These are phyloP conservation scores for Synanthedon formicaeformis DNA, from an alignment of 2,888 invertebrate genomes.

Conservation along the genomic window DNA sequence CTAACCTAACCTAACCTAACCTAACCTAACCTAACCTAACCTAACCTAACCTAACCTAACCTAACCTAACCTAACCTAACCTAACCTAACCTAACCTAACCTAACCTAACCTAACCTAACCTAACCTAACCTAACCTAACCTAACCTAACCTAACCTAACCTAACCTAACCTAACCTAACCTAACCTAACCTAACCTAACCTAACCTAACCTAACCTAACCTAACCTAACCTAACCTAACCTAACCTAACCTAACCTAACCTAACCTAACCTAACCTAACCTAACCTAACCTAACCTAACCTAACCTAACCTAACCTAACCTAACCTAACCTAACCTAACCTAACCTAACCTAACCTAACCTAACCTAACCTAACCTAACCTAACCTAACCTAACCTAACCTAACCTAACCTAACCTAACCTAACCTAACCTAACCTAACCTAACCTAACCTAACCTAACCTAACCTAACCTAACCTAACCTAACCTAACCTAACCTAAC, in stretches of 20 bases:
- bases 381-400: background rate
- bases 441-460: conserved; percentile 6
- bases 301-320: conserved; percentile 14
- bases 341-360: conserved; percentile 16
- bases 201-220: conserved; percentile 8
- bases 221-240: conserved; percentile 9
- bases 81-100: background rate
- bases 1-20: conserved; percentile 2
- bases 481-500: conserved; percentile 6
- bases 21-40: conserved; percentile 2
- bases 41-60: background rate
- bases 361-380: conserved; percentile 13
- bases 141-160: too few species aligned
- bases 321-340: conserved; percentile 14
- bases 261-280: conserved; percentile 3
- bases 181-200: conserved; percentile 1
- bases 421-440: background rate
- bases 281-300: conserved; percentile 13
- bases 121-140: too few species aligned
- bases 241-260: background rate
- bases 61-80: background rate
- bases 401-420: background rate
- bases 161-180: too few species aligned
- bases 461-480: conserved; percentile 12
- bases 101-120: too few species aligned